phyloP scores from a whole-genome alignment of 2,888 invertebrate genomes.

The Cheiracanthium punctorium region DNA sequence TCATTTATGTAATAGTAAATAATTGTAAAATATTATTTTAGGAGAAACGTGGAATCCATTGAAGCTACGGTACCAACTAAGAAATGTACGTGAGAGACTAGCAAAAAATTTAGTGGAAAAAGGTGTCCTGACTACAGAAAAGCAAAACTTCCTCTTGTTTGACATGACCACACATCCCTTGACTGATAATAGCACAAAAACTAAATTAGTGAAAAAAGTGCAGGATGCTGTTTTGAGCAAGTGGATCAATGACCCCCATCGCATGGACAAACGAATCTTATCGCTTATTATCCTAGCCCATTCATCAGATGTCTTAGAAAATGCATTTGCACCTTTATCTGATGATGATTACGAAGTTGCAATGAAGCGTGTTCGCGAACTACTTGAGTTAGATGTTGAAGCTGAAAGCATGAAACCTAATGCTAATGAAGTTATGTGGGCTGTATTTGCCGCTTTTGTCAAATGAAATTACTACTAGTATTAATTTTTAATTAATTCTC shows the following conservation, averaged over 20 bases:
- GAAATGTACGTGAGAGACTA: constrained; percentile 98
- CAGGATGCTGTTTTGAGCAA: constrained; percentile 97
- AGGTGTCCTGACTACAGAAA: constrained; percentile 98
- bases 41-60: constrained; percentile 99
- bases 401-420: constrained; percentile 93
- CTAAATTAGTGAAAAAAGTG: constrained; percentile 97
- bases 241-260: constrained; percentile 97
- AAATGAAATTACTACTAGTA: constrained; percentile 81
- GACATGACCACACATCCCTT: constrained; percentile 99
- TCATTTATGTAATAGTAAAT: too few relatives aligned
- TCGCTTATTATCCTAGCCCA: constrained; percentile 96
- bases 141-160: constrained; percentile 99
- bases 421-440: constrained; percentile 97
- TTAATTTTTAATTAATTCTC: neutral
- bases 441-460: constrained; percentile 97
- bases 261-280: constrained; percentile 96
- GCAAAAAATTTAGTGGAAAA: constrained; percentile 99
- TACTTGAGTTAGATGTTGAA: constrained; percentile 97
- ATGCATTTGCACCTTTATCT: constrained; percentile 97
- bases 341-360: constrained; percentile 97
- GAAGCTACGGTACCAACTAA: constrained; percentile 96
- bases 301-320: constrained; percentile 98
- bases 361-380: constrained; percentile 95
- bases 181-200: constrained; percentile 95
- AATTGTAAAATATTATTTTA: constrained; percentile 74